Conservation (phyloP, 2,113 vertebrate species). For the Myiopsitta monachus region DNA sequence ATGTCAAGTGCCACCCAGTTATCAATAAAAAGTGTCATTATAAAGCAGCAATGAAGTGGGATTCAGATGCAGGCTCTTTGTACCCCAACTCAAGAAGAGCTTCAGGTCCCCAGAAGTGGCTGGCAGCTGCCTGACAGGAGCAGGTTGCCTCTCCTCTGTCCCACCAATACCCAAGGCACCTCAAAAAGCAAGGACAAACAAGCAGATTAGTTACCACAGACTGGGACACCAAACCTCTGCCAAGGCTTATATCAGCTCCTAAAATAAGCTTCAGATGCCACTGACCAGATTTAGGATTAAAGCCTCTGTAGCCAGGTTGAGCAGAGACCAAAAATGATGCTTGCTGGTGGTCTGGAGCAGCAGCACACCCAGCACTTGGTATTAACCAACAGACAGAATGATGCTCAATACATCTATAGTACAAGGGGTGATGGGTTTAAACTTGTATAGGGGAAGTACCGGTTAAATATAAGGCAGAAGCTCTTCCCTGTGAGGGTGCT, state of each 20-base stretch:
- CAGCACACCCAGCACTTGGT: neutral
- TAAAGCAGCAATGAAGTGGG: neutral
- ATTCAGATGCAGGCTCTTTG: neutral
- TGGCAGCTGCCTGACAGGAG: neutral
- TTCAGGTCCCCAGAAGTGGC: neutral
- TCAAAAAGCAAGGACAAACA: neutral
- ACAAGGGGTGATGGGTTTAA: neutral
- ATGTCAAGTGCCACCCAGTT: accelerated
- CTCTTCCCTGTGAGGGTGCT: neutral
- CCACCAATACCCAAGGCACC: neutral
- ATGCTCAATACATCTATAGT: neutral
- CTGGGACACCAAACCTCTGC: neutral
- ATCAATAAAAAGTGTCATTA: neutral
- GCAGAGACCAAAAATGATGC: neutral
- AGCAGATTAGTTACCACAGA: neutral
- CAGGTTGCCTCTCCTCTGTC: neutral
- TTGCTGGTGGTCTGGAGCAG: neutral
- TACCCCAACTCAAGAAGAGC: neutral
- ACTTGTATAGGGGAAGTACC: neutral
- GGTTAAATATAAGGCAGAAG: neutral
- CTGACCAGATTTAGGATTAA: neutral
- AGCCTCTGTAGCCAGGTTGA: neutral
- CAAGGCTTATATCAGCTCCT: neutral
- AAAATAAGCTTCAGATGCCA: neutral
- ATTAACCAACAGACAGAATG: accelerated